Percentiles rank a stretch among this genome's conserved stretches.
phyloP scores from a whole-genome alignment of 2,797 vertebrate species.

The Pristis pectinata region DNA sequence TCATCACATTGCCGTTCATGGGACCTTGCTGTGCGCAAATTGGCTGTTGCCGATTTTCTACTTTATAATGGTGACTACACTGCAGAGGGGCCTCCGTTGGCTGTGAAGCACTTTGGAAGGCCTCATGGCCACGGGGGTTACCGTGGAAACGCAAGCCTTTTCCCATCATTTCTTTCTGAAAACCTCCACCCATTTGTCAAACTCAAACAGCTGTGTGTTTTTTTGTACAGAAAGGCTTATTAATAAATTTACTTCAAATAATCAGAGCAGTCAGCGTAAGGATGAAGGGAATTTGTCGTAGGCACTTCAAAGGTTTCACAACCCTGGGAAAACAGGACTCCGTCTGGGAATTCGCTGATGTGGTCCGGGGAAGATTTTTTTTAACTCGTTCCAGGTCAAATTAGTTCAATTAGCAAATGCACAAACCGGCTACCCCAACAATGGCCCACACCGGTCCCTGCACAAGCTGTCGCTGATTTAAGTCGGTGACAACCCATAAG shows the following conservation, averaged over 20 bases:
- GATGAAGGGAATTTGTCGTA: not conserved
- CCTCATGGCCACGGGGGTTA: too few species aligned
- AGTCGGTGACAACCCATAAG: too few species aligned
- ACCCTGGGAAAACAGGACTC: not conserved
- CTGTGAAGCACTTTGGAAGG: too few species aligned
- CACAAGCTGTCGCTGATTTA: not conserved
- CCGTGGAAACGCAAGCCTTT: not conserved
- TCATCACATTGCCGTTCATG: too few species aligned
- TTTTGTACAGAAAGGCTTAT: not conserved
- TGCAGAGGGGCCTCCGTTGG: too few species aligned
- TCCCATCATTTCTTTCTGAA: not conserved
- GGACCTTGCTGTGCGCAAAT: too few species aligned
- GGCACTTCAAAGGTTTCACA: not conserved
- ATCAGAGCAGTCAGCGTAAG: not conserved
- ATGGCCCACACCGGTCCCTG: not conserved
- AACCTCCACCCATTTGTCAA: not conserved
- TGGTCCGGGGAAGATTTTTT: not conserved
- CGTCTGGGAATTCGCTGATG: not conserved
- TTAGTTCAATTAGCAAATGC: not conserved
- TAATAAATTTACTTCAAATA: conserved; percentile 26
- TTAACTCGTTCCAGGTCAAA: not conserved
- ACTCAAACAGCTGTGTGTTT: not conserved
- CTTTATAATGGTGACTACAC: too few species aligned
- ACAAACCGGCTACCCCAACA: not conserved
- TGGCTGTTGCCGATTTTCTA: too few species aligned